Base-by-base conservation (phyloP, 2,113 vertebrate species). In the Hippocampus comes region DNA sequence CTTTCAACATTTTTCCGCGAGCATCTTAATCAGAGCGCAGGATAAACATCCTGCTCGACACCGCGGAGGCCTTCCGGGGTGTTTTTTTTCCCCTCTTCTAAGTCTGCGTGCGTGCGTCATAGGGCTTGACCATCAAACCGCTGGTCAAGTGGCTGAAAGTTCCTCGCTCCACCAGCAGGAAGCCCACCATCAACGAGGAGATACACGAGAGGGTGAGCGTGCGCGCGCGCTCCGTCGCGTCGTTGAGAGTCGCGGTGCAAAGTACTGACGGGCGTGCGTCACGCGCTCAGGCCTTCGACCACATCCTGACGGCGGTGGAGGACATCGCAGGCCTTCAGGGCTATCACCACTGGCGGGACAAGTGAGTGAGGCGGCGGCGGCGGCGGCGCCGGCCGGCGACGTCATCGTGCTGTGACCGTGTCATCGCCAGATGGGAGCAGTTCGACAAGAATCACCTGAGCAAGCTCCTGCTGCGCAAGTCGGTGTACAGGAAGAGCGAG, bases 51-150 rank as follows among this genome's bases (percentile, higher is more conserved):
- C 60, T 11, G 34, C 51, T 9, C 2, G 8, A 5, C 4, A 20
- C 18, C 30, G 9, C 21, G 59, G 59, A 61, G 14, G 34, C 25
- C 27, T 43, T 43, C 42, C 41, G 30, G 30, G 30, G 27, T 25
- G 25, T 25, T 25, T 25, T 25, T 25, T 25, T 25, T 25, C 25
- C 41, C 10, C 42, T 11, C 42, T 43, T 43, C 42, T 43, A 11
- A 43, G 21, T 21, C 21, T 23, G 21, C 65, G 27, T 38, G 20
- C 65, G 2, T 77, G 21, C 65, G 27, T 66, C 71, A 57, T 80
- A 99, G 97, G 97, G 97, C 80, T 91, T 99, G 87, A 99, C 96
- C 84, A 99, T 99, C 90, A 99, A 99, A 80, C 97, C 97, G 6
- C 88, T 99, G 70, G 96, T 99, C 51, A 95, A 95, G 0, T 99